Evolutionary conservation across 1,140 invertebrate genomes (phyloP).

Genomic region (Ceratosolen fusciceps): DNA sequence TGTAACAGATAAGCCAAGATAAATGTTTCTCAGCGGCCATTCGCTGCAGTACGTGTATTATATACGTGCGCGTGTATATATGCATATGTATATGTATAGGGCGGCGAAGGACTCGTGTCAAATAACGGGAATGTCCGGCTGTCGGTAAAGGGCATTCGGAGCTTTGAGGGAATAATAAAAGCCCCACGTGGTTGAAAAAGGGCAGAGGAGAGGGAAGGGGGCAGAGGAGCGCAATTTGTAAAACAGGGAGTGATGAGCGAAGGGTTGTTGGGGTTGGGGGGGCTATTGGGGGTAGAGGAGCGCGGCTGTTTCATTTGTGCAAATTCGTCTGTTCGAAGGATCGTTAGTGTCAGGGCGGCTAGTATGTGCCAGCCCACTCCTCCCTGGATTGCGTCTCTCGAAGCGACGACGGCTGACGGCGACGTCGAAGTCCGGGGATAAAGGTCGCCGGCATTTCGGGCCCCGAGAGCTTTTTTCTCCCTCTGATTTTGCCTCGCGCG

Average conservation of each 20-base stretch:
- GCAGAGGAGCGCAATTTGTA: conserved; percentile 33
- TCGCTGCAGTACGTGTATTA: no score
- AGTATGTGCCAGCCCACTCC: conserved; percentile 47
- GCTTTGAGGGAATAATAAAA: conserved; percentile 34
- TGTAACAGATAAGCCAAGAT: no score
- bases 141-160: conserved; percentile 48
- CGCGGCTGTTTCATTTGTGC: conserved; percentile 54
- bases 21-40: no score
- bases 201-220: neutral
- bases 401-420: neutral
- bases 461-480: conserved; percentile 34
- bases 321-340: conserved; percentile 50
- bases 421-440: no score
- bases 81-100: no score
- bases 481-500: neutral
- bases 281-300: neutral
- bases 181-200: no score
- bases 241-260: neutral
- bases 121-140: conserved; percentile 48
- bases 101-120: no score
- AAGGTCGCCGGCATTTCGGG: neutral
- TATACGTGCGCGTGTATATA: no score
- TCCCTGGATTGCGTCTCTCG: conserved; percentile 46
- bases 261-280: no score
- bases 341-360: conserved; percentile 52